Evolutionary conservation across 2,888 invertebrate genomes (phyloP).

Genomic region (Cheilosia impressa): DNA sequence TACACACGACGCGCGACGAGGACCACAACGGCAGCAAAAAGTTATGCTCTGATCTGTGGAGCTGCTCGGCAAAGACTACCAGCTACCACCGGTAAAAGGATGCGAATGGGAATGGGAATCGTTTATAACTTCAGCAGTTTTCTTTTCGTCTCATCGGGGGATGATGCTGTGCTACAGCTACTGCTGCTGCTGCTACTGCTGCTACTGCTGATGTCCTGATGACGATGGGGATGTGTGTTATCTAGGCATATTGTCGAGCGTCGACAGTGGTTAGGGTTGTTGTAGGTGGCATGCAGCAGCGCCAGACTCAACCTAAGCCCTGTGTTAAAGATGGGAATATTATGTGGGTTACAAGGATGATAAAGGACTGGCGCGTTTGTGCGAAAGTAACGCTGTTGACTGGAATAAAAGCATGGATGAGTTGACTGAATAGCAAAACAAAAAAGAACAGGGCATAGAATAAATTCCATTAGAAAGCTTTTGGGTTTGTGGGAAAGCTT

Average conservation of each 20-base stretch:
- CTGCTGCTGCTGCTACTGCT: slow-evolving; percentile 9
- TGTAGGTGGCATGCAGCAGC: slow-evolving; percentile 41
- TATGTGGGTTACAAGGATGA: slow-evolving; percentile 48
- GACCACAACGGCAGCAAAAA: slow-evolving; percentile 35
- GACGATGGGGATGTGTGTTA: slow-evolving; percentile 49
- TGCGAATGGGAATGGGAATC: slow-evolving; percentile 65
- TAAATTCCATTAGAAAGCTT: slow-evolving; percentile 65
- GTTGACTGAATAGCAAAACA: slow-evolving; percentile 21
- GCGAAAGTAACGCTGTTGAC: slow-evolving; percentile 43
- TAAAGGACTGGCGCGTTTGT: slow-evolving; percentile 20
- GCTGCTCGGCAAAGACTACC: slow-evolving; percentile 74
- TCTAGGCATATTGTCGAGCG: slow-evolving; percentile 60
- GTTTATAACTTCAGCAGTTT: slow-evolving; percentile 71
- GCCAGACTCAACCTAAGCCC: slow-evolving; percentile 24
- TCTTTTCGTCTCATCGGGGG: slow-evolving; percentile 63
- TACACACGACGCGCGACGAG: slow-evolving; percentile 16
- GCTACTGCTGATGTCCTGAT: slow-evolving; percentile 45
- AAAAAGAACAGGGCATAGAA: not conserved
- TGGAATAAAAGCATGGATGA: slow-evolving; percentile 39
- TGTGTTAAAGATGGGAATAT: slow-evolving; percentile 20
- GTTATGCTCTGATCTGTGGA: slow-evolving; percentile 69
- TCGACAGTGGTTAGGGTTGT: slow-evolving; percentile 2
- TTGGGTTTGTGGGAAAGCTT: slow-evolving; percentile 43
- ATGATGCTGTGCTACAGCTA: slow-evolving; percentile 53
- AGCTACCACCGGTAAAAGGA: slow-evolving; percentile 70